phyloP scores from a whole-genome alignment of 2,888 invertebrate species.

The Andrena dorsata region DNA sequence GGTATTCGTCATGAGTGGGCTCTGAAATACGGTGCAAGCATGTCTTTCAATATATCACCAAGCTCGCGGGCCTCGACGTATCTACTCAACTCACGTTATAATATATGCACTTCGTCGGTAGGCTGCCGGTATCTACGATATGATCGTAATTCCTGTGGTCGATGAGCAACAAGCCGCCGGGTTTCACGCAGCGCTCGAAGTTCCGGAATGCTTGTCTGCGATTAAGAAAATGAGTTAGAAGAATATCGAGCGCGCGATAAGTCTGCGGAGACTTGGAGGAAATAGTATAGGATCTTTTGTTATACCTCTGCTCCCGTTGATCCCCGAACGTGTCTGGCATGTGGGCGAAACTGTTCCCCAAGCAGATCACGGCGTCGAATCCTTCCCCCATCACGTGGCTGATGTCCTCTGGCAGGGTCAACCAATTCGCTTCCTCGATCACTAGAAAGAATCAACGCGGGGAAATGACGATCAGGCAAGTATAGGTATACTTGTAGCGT shows the following conservation, averaged over 20 bases:
- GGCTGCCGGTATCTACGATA: constrained; percentile 91
- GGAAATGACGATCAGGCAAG: too few species aligned
- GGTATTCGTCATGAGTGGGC: constrained; percentile 92
- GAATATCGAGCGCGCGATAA: neutral
- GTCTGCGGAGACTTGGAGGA: neutral
- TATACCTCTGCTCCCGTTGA: constrained; percentile 90
- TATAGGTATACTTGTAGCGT: too few species aligned
- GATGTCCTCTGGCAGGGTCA: constrained; percentile 92
- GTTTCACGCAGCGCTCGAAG: constrained; percentile 93
- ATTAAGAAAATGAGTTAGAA: constrained; percentile 18
- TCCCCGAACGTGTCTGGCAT: constrained; percentile 92
- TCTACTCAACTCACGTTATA: constrained; percentile 93
- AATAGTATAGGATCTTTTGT: neutral
- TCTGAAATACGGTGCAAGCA: constrained; percentile 86
- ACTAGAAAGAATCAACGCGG: constrained; percentile 85
- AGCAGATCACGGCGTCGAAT: constrained; percentile 95
- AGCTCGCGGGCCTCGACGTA: too few species aligned
- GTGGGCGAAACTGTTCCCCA: constrained; percentile 97
- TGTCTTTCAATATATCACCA: neutral
- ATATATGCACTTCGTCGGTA: constrained; percentile 94
- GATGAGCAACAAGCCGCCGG: constrained; percentile 93
- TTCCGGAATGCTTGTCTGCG: constrained; percentile 90
- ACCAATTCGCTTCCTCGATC: constrained; percentile 97
- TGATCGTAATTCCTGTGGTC: constrained; percentile 96
- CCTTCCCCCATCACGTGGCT: constrained; percentile 87